Base-by-base conservation (phyloP, 2,797 vertebrate genomes). In the Acridotheres tristis region DNA sequence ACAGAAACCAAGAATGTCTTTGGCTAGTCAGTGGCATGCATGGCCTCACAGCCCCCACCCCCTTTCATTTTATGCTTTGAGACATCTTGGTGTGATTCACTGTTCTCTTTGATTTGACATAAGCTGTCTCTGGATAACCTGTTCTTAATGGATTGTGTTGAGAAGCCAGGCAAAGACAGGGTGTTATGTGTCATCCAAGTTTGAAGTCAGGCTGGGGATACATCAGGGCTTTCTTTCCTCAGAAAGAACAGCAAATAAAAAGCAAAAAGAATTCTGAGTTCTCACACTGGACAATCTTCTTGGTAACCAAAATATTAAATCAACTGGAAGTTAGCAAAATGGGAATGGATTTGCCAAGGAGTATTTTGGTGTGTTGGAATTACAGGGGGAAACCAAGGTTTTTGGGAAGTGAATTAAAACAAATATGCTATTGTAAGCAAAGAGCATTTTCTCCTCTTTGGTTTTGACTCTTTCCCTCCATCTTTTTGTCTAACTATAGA, bases 401-500 rank as follows among this genome's bases (percentile, higher is more conserved):
- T 91, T 66, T 47, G 74, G 48, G 74, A 94, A 89, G 20, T 6
- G 16, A 88, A 34, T 73, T 59, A 54, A 38, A 45, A 78, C 73
- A 76, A 92, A 66, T 45, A 9, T 3, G 29, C 16, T 69, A 34
- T 82, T 20, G 22, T 61, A 50, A 68, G 7, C 26, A 57, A 38
- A 54, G 32, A 62, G 7, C 20, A 43, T 80, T 27, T 84, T 83
- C 62, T 69, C 12, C 23, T 32, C 50, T 75, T 57, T 57, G 27
- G 5, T 80, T 90, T 92, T 94, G 15, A 89, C 10, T 48, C 16
- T 74, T 63, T 53, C 21, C 55, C 80, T 74, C 91, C 68, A 66
- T 90, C 50, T 57, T 83, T 80, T 59, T 59, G 65, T 96, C 95
- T 92, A 90, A 95, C 93, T 90, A 16, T 62, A 99, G 99, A 98